Conservation (phyloP, 1,140 invertebrate genomes). For the Drosophila triauraria region DNA sequence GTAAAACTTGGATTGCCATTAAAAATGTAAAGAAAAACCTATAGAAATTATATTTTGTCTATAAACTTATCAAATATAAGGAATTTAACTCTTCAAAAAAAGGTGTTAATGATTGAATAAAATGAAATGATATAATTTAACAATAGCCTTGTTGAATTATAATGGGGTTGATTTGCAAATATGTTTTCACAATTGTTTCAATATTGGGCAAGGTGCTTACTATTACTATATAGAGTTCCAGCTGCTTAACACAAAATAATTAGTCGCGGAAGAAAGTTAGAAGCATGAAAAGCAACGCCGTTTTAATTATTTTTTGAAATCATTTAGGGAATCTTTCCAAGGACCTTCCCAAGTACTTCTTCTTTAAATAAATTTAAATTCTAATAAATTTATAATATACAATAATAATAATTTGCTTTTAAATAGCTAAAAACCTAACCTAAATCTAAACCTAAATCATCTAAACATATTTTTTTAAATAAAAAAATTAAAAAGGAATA, state of each 20-base stretch:
- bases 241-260: neutral
- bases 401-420: neutral
- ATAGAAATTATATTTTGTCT: neutral
- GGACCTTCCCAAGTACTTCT: neutral
- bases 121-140: neutral
- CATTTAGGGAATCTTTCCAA: neutral
- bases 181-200: too few species aligned
- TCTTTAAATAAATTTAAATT: neutral
- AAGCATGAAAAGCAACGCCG: too few species aligned
- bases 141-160: neutral
- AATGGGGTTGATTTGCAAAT: neutral
- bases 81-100: too few species aligned
- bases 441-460: too few species aligned
- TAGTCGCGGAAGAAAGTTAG: too few species aligned
- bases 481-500: too few species aligned
- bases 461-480: neutral
- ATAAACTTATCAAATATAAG: too few species aligned
- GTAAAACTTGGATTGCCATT: neutral
- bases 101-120: too few species aligned
- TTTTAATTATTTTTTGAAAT: neutral
- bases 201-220: neutral
- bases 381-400: neutral
- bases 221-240: neutral
- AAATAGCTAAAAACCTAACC: too few species aligned
- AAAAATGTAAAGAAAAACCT: too few species aligned